Base-by-base conservation (phyloP, 2,113 vertebrate genomes). In the Cyrtonyx montezumae region DNA sequence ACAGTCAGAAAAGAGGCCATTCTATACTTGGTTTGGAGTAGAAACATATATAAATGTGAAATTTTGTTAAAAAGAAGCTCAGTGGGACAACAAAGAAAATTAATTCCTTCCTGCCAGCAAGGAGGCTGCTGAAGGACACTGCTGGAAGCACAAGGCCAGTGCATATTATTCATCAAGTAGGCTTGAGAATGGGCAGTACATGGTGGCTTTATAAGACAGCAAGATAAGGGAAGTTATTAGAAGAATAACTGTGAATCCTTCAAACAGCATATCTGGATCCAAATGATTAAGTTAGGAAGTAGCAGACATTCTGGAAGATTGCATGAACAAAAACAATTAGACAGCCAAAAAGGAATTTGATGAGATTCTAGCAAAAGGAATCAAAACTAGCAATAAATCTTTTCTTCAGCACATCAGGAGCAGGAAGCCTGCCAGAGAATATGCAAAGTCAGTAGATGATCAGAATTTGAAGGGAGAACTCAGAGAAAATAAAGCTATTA, bases 201-300 rank as follows among this genome's bases (percentile, higher is more conserved):
- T 70, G n/a, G 65, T 59, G 49, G 61, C 76, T 94, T 94, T 79
- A 61, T 45, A 88, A 90, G 93, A 79, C 3, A 0, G 48, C 7
- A 53, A 95, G 94, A 83, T 90, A 96, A 94, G 65, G 37, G 85
- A 91, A 8, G 37, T 86, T 88, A 88, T 93, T 94, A 91, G 90
- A 89, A 91, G 74, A 93, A 83, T 79, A 93, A 85, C 46, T 85
- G 71, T 59, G 91, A 91, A 94, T 86, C 79, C 82, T 90, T 93
- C 88, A 74, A 86, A 78, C 15, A 90, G 65, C 59, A 5, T 90
- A 88, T 73, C 4, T 95, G 82, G 82, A 83, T 59, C 25, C 43
- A 90, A 91, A 63, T 62, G 30, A 86, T 49, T 78, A 87, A 94
- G 76, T 78, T 91, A 80, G 76, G 85, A 91, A 85, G 46, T 81